phyloP scores from a whole-genome alignment of 2,888 invertebrate genomes.

The Tenodera sinensis region DNA sequence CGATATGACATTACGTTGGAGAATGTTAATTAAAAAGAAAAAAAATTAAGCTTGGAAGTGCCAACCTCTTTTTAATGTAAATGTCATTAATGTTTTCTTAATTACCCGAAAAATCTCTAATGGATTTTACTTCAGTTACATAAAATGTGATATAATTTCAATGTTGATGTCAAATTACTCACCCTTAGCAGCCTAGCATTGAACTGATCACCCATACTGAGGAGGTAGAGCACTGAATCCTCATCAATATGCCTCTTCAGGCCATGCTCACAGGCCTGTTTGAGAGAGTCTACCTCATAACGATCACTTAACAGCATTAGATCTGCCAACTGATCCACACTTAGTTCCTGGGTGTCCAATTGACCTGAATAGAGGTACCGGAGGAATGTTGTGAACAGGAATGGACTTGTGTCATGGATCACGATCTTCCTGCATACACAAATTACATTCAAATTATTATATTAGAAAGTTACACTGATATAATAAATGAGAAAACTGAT shows the following conservation, averaged over 20 bases:
- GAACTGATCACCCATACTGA: conserved; percentile 64
- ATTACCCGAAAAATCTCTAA: too few species aligned
- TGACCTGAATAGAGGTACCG: conserved; percentile 62
- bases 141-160: too few species aligned
- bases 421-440: conserved; percentile 55
- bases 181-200: conserved; percentile 56
- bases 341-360: conserved; percentile 50
- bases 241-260: conserved; percentile 58
- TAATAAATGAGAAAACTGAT: too few species aligned
- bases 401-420: conserved; percentile 61
- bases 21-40: too few species aligned
- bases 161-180: conserved; percentile 29
- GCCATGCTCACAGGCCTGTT: conserved; percentile 60
- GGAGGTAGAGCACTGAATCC: conserved; percentile 60
- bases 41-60: too few species aligned
- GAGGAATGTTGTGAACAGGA: conserved; percentile 58
- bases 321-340: conserved; percentile 57
- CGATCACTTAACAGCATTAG: conserved; percentile 61
- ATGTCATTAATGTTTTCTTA: too few species aligned
- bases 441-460: background rate
- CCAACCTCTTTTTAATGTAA: too few species aligned
- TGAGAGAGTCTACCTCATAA: conserved; percentile 59
- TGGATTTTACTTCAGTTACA: too few species aligned
- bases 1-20: too few species aligned
- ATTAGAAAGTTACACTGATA: too few species aligned